Percentiles rank a stretch among this genome's conserved stretches.
These are phyloP conservation scores for Itoplectis maculator DNA, from an alignment of 2,888 invertebrate species.

Conservation along the genomic window DNA sequence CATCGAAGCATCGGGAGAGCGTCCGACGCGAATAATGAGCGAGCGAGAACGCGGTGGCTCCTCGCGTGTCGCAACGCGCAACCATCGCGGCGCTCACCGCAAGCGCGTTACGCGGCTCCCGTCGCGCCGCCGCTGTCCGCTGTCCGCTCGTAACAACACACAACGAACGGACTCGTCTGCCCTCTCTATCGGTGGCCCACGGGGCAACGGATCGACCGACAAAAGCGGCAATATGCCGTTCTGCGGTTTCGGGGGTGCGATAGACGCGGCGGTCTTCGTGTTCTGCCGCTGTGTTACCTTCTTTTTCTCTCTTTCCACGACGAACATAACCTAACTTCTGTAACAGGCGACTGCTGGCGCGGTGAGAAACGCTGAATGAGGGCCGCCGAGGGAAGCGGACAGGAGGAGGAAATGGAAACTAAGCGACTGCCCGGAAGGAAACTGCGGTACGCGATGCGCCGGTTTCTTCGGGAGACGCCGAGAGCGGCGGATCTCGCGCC, in stretches of 20 bases:
- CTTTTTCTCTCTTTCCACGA: neutral
- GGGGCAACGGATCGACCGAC: conserved; percentile 72
- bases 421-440: conserved; percentile 58
- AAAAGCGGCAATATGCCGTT: conserved; percentile 80
- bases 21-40: conserved; percentile 25
- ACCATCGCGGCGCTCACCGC: conserved; percentile 40
- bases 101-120: neutral
- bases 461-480: conserved; percentile 17
- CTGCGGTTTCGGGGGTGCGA: conserved; percentile 80
- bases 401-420: conserved; percentile 23
- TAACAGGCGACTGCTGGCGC: conserved; percentile 11
- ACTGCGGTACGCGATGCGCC: conserved; percentile 55
- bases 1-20: too few relatives aligned
- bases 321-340: neutral
- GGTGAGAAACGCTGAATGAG: conserved; percentile 16
- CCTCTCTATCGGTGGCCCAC: neutral
- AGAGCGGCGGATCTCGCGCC: conserved; percentile 50
- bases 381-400: too few relatives aligned
- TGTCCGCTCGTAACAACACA: too few relatives aligned
- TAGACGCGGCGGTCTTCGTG: conserved; percentile 41
- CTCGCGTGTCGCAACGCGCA: conserved; percentile 35
- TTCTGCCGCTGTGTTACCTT: conserved; percentile 13
- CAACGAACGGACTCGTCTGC: conserved; percentile 37
- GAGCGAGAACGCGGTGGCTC: neutral
- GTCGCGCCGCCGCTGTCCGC: conserved; percentile 4